These are phyloP conservation scores for Numenius arquata DNA, from an alignment of 2,113 vertebrate species.

Conservation along the genomic window DNA sequence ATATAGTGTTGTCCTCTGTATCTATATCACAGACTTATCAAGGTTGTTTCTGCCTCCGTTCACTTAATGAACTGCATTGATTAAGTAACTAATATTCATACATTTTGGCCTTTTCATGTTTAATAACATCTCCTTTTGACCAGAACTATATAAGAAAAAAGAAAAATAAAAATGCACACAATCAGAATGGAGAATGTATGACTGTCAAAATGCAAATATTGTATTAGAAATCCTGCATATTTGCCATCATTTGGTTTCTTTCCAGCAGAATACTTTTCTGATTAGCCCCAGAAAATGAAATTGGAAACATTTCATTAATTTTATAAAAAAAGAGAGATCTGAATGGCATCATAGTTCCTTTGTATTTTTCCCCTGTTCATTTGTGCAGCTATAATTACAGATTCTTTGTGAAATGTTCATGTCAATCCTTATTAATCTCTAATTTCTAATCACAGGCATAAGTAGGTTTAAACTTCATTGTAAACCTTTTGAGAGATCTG, in stretches of 20 bases:
- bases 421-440: conserved; percentile 81
- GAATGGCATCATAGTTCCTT: conserved; percentile 68
- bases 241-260: conserved; percentile 61
- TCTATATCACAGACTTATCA: background rate
- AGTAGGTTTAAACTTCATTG: conserved; percentile 67
- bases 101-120: conserved; percentile 68
- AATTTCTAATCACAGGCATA: conserved; percentile 75
- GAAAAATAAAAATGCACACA: background rate
- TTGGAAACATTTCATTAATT: conserved; percentile 73
- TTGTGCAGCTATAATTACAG: conserved; percentile 75
- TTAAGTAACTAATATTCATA: conserved; percentile 65
- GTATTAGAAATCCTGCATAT: conserved; percentile 59
- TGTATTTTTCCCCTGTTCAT: conserved; percentile 61
- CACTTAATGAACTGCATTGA: conserved; percentile 61
- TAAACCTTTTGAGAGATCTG: conserved; percentile 43
- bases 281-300: conserved; percentile 73
- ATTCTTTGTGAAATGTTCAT: conserved; percentile 71
- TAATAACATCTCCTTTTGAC: conserved; percentile 67
- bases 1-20: background rate
- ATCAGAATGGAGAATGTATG: conserved; percentile 44
- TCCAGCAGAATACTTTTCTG: conserved; percentile 65
- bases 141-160: conserved; percentile 18
- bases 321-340: conserved; percentile 50
- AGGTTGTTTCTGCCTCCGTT: conserved; percentile 47
- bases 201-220: conserved; percentile 68